Base-by-base conservation (phyloP, 2,113 vertebrate species). In the Nettapus auritus region DNA sequence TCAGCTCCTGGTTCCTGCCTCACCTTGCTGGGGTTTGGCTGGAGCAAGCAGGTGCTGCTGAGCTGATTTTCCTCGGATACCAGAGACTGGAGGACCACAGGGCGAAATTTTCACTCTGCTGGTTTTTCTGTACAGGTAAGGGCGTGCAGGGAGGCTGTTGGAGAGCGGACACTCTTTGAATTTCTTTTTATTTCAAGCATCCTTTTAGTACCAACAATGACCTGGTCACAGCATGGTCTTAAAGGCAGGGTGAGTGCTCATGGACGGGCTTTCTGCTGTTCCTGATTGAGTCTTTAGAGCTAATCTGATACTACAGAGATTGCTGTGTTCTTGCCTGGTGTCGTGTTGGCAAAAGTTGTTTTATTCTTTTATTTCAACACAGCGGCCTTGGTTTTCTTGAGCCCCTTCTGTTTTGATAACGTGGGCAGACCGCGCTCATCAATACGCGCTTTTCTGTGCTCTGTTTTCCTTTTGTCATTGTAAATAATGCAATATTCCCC, bases 251-350 rank as follows among this genome's bases (percentile, higher is more conserved):
- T 3, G 60, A 40, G 48, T 0, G 7, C 69, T 53, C 7, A 17
- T 38, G 56, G 22, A 14, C 60, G 9, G 74, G 13, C 22, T 56
- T 13, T 23, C 38, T 13, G 31, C 77, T 36, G 1, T 3, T 15
- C 14, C 42, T 16, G 36, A 3, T 44, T 2, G 6, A 12, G 42
- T 16, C 21, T 19, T 48, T n/a, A n/a, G 12, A n/a, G 53, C 34
- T 55, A 13, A 8, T 44, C 8, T 10, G 14, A 7, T 18, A 2
- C 11, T 7, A 0, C 46, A 14, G 55, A 3, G 2, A 3, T 31
- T 25, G 28, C 36, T 0, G 0, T 3, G 25, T 17, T 1, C 11
- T 29, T 44, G 3, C 0, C 1, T 16, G 3, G 1, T 8, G 31
- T 84, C 8, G 1, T 4, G 46, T 31, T 46, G 40, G 53, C n/a